phyloP scores from a whole-genome alignment of 2,888 invertebrate genomes.

The Rhabditoides inermis region DNA sequence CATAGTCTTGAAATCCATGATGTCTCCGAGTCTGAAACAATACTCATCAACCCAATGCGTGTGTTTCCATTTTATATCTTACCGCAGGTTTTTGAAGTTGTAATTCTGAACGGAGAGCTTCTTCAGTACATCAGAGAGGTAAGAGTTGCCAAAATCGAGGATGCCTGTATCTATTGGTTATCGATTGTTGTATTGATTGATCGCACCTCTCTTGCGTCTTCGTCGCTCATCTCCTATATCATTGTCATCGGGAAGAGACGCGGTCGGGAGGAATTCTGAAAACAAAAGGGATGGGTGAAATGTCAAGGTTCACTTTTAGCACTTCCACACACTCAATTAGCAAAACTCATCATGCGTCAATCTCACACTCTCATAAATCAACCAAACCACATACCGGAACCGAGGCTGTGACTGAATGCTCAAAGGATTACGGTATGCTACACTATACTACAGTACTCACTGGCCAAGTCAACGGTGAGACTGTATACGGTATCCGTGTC shows the following conservation, averaged over 20 bases:
- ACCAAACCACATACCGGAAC: no score
- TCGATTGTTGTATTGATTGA: not conserved
- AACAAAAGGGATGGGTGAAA: no score
- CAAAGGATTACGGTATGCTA: no score
- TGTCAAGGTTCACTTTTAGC: no score
- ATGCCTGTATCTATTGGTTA: not conserved
- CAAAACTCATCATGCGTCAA: no score
- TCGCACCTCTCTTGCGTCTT: slow-evolving; percentile 1
- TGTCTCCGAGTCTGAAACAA: not conserved
- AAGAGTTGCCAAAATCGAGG: slow-evolving; percentile 8
- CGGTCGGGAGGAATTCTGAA: slow-evolving; percentile 27
- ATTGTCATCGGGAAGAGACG: slow-evolving; percentile 7
- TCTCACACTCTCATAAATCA: no score
- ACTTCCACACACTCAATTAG: no score
- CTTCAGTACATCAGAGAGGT: slow-evolving; percentile 25
- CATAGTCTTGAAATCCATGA: not conserved
- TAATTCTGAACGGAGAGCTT: slow-evolving; percentile 25
- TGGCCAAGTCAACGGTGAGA: slow-evolving; percentile 35
- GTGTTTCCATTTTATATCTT: no score
- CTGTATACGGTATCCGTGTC: slow-evolving; percentile 30
- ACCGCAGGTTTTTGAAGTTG: slow-evolving; percentile 15
- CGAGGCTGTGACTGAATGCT: no score
- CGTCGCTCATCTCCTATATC: slow-evolving; percentile 4
- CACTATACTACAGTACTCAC: no score
- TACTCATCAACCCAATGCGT: no score